phyloP scores from a whole-genome alignment of 2,888 invertebrate species.

The Panorpa germanica region DNA sequence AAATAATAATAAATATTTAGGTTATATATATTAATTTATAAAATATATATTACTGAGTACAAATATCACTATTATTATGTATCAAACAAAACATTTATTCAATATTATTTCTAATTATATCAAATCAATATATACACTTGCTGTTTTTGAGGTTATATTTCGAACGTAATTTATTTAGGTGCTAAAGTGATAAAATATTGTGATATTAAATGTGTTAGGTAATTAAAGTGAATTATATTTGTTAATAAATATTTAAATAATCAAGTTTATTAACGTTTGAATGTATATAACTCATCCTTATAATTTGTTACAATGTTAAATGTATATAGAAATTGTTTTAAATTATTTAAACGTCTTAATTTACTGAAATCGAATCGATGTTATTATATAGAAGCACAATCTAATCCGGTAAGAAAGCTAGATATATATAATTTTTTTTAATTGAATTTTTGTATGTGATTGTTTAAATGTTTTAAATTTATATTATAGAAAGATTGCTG shows the following conservation, averaged over 20 bases:
- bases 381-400: no score
- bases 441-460: no score
- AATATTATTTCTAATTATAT: not conserved
- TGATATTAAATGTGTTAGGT: slow-evolving; percentile 2
- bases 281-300: no score
- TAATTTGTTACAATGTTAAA: no score
- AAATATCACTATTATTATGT: not conserved
- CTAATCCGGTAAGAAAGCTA: slow-evolving; percentile 9
- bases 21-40: not conserved
- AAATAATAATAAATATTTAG: no score
- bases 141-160: not conserved
- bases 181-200: not conserved
- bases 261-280: no score
- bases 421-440: no score
- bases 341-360: no score
- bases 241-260: slow-evolving; percentile 1
- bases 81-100: not conserved
- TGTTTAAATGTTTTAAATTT: no score
- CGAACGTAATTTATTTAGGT: not conserved
- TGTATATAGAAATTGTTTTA: no score
- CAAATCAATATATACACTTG: slow-evolving; percentile 4
- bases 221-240: slow-evolving; percentile 2
- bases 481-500: no score
- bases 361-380: no score
- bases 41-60: slow-evolving; percentile 1